Evolutionary conservation across 2,113 vertebrate genomes (phyloP), one percentile per base, ranked within the genome.

Genomic region (Amphiprion percula): DNA sequence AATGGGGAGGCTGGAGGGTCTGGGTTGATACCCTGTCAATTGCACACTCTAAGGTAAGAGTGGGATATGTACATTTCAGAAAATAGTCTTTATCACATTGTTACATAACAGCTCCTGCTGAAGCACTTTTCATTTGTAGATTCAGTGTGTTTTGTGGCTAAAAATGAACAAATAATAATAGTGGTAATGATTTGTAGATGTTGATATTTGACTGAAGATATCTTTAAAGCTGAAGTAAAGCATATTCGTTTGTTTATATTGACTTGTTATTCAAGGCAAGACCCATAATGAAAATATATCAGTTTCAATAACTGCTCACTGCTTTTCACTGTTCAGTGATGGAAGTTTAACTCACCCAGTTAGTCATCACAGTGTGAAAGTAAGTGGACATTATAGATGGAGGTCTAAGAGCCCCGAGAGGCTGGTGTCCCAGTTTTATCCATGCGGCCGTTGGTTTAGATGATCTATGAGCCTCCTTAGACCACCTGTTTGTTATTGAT

Each of bases 21-120:
- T 99, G 98, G 98, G 98, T 99, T 44, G 98, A 99, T 80, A 99
- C 98, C 1, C 96, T 99, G 28, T 99, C 98, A 71, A 99, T 99
- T 80, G 98, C 98, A 24, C 98, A 99, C 93, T 99, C 98, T 63
- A 99, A 99, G 97, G 98, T 99, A 92, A 93, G 90, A n/a, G 76
- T 28, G 5, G 8, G 30, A 63, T 1, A 5, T 5, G 8, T 30
- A 30, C 2, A 23, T 37, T 12, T 62, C 5, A 30, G 33, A 37
- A 37, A 37, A 37, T 44, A 52, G 30, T 46, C 11, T 56, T 44
- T 12, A 62, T 44, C 23, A 28, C 7, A 28, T 10, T 58, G 37
- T 44, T 54, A 24, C 3, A 8, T 3, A 26, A 55, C 17, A 15
- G 52, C 9, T 54, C 30, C 30, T 30, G 15, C 16, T 49, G 49